A percentile compares a stretch with the other conserved stretches of the same genome.
Conservation (phyloP, 2,113 vertebrate species). For the Prionailurus bengalensis region DNA sequence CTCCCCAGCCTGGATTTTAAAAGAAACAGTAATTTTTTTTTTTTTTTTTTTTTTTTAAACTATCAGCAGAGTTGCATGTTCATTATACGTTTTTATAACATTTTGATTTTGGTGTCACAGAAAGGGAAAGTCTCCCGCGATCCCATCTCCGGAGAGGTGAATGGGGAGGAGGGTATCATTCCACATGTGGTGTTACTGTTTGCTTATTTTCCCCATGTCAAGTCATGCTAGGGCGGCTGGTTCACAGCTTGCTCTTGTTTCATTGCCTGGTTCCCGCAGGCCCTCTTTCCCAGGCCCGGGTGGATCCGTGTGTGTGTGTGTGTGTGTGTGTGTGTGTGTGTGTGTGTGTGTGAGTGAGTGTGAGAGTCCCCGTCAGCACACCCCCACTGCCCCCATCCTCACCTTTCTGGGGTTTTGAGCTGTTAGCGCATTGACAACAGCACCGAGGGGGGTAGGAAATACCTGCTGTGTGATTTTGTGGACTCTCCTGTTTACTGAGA, state of each 20-base stretch:
- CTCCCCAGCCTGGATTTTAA: background rate
- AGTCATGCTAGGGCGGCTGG: background rate
- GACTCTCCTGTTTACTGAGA: constrained; percentile 29
- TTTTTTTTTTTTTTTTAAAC: background rate
- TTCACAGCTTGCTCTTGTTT: background rate
- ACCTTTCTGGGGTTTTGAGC: background rate
- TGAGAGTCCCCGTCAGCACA: background rate
- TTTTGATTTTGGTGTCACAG: background rate
- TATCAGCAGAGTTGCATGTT: background rate
- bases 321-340: background rate
- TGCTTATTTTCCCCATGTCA: background rate
- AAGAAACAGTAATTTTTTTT: background rate
- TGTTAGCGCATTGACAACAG: background rate
- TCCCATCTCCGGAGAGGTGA: background rate
- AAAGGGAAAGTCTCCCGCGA: background rate
- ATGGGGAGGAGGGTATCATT: background rate
- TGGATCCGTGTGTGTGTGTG: fast-evolving
- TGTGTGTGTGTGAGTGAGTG: background rate
- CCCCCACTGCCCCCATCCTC: background rate
- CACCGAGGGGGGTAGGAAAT: background rate
- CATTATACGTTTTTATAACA: background rate
- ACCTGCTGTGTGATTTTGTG: background rate
- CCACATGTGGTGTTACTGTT: fast-evolving
- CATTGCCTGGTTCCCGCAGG: background rate
- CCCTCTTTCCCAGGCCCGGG: background rate